Evolutionary conservation across 2,888 invertebrate species (phyloP).

Genomic region (Agrypnus murinus): DNA sequence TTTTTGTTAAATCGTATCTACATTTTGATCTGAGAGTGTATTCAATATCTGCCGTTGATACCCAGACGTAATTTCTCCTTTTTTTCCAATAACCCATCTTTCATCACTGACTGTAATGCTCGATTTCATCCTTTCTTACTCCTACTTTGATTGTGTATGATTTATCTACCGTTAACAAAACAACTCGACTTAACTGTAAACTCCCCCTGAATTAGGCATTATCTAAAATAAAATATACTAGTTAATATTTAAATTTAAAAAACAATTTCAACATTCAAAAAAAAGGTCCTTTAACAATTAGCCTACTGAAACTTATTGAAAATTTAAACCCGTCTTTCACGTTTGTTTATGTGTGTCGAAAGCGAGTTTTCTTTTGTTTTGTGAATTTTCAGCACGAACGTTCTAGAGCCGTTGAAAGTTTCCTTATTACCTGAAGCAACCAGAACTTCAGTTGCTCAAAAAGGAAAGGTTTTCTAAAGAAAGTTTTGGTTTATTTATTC

Average conservation of each 20-base stretch:
- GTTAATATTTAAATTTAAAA: no score
- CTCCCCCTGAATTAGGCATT: background rate
- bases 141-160: slow-evolving; percentile 8
- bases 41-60: slow-evolving; percentile 25
- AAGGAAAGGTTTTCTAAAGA: background rate
- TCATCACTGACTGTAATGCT: background rate
- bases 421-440: background rate
- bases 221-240: no score
- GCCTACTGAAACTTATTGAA: no score
- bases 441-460: background rate
- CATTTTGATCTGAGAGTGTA: no score
- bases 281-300: no score
- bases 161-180: slow-evolving; percentile 9
- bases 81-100: slow-evolving; percentile 10
- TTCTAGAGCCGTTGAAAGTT: background rate
- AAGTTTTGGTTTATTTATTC: slow-evolving; percentile 4
- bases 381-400: background rate
- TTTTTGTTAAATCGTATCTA: no score
- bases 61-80: slow-evolving; percentile 25
- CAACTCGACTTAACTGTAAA: background rate
- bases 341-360: background rate
- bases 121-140: background rate
- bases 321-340: background rate
- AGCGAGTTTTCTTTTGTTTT: background rate
- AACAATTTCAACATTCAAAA: no score